These are phyloP conservation scores for Cydia splendana DNA, from an alignment of 1,140 invertebrate genomes.

Conservation along the genomic window DNA sequence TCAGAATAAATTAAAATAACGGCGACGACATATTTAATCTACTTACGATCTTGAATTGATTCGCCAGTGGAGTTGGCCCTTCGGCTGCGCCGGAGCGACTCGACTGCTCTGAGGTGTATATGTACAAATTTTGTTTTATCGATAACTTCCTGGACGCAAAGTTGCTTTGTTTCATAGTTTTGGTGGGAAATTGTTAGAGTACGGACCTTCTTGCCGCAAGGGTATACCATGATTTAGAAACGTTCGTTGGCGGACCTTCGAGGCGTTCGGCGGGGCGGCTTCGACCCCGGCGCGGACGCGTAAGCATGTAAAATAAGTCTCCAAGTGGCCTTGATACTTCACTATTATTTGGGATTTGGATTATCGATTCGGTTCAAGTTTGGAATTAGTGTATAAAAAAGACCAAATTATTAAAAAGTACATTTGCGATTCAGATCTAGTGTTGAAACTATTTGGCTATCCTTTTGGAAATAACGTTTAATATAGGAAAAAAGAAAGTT, in stretches of 20 bases:
- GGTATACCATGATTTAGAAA: conserved; percentile 75
- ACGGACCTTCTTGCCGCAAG: conserved; percentile 70
- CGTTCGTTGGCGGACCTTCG: conserved; percentile 70
- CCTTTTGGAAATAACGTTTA: conserved; percentile 75
- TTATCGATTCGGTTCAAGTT: conserved; percentile 75
- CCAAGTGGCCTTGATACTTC: conserved; percentile 79
- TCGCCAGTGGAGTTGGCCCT: conserved; percentile 2
- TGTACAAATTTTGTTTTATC: conserved; percentile 76
- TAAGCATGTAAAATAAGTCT: conserved; percentile 72
- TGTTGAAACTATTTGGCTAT: conserved; percentile 77
- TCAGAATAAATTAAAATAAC: conserved; percentile 10
- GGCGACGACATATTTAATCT: conserved; percentile 23
- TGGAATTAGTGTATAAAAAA: conserved; percentile 76
- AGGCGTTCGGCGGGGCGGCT: conserved; percentile 49
- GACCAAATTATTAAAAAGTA: conserved; percentile 74
- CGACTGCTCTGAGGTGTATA: conserved; percentile 58
- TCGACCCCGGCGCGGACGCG: conserved; percentile 40
- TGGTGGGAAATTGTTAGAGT: conserved; percentile 68
- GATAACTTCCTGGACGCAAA: conserved; percentile 55
- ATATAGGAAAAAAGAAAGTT: conserved; percentile 66
- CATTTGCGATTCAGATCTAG: conserved; percentile 72
- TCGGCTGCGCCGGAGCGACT: conserved; percentile 39
- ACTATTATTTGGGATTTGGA: conserved; percentile 75
- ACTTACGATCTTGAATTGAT: conserved; percentile 3
- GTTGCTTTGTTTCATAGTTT: conserved; percentile 70